phyloP scores from a whole-genome alignment of 2,888 invertebrate species.

The Chloroclysta siterata region DNA sequence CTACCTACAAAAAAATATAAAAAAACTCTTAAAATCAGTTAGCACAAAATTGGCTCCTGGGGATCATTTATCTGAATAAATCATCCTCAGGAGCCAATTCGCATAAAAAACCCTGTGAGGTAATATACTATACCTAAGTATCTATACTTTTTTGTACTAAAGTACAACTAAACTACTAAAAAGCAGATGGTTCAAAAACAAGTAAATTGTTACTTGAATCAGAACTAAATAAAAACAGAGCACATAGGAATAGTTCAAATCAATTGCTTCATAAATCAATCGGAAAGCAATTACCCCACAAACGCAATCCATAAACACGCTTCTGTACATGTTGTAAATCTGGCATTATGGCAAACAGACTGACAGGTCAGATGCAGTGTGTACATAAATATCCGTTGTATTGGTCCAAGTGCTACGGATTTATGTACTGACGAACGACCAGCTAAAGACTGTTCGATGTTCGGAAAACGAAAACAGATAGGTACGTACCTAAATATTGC shows the following conservation, averaged over 20 bases:
- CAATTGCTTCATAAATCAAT: slow-evolving; percentile 36
- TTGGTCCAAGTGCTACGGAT: slow-evolving; percentile 9
- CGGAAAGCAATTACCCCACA: slow-evolving; percentile 39
- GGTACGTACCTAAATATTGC: neutral
- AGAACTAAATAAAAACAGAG: slow-evolving; percentile 9
- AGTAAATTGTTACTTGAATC: neutral
- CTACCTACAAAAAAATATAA: too few relatives aligned
- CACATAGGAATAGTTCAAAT: slow-evolving; percentile 5
- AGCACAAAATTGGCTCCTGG: too few relatives aligned
- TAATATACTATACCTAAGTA: too few relatives aligned
- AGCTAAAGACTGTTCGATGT: slow-evolving; percentile 7
- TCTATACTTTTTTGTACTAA: too few relatives aligned
- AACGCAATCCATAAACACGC: slow-evolving; percentile 51
- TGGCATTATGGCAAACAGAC: slow-evolving; percentile 55
- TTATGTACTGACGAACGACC: slow-evolving; percentile 31
- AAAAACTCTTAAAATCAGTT: too few relatives aligned
- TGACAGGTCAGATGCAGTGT: slow-evolving; percentile 45
- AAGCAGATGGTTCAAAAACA: neutral
- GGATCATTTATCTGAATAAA: too few relatives aligned
- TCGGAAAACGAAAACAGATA: neutral
- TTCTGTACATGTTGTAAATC: slow-evolving; percentile 50
- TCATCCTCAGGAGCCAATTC: too few relatives aligned
- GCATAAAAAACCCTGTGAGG: too few relatives aligned
- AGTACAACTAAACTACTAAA: too few relatives aligned
- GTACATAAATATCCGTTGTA: slow-evolving; percentile 34